phyloP scores from a whole-genome alignment of 2,888 invertebrate species.

The Ctenicera cuprea region DNA sequence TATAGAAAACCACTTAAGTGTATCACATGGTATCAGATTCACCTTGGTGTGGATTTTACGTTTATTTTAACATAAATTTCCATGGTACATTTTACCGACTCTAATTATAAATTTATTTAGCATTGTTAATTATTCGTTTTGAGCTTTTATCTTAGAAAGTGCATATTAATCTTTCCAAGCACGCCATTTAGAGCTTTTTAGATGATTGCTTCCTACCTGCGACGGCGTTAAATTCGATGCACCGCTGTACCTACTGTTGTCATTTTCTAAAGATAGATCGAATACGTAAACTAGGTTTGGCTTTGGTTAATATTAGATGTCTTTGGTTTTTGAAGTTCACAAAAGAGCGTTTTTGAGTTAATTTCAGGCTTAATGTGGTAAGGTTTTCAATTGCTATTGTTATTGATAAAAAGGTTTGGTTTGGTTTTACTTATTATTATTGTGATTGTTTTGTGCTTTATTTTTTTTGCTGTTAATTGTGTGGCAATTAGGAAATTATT shows the following conservation, averaged over 20 bases:
- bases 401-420: neutral
- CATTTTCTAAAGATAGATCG: conserved; percentile 16
- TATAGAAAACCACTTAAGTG: too few species aligned
- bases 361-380: neutral
- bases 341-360: neutral
- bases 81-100: neutral
- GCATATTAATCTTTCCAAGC: conserved; percentile 16
- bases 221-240: neutral
- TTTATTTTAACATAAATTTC: conserved; percentile 11
- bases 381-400: too few species aligned
- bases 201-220: conserved; percentile 20
- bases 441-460: neutral
- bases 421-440: too few species aligned
- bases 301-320: conserved; percentile 9
- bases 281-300: conserved; percentile 16
- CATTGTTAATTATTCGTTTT: conserved; percentile 6
- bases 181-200: conserved; percentile 17
- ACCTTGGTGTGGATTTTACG: neutral
- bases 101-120: neutral
- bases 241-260: conserved; percentile 11
- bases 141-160: conserved; percentile 3
- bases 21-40: too few species aligned
- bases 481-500: too few species aligned
- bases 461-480: too few species aligned
- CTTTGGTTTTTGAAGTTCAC: conserved; percentile 4